Evolutionary conservation across 2,113 vertebrate genomes (phyloP).

Genomic region (Lucifuga dentata): DNA sequence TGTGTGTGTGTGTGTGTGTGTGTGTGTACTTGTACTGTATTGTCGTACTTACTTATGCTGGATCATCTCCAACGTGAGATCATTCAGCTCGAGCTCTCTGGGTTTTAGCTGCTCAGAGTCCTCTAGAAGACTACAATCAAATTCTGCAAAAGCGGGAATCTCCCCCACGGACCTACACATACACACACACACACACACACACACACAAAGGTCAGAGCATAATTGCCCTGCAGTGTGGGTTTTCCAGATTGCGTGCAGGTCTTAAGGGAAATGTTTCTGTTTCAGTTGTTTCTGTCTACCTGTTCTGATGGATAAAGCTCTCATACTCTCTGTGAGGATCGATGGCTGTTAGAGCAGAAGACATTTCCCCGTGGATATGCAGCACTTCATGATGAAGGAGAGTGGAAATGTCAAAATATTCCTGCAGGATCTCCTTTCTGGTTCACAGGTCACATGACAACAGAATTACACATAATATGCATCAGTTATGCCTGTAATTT

Average conservation of each 20-base stretch:
- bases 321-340: constrained; percentile 87
- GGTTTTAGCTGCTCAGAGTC: constrained; percentile 84
- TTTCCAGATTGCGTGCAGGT: constrained; percentile 5
- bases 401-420: constrained; percentile 91
- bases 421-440: constrained; percentile 92
- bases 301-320: constrained; percentile 88
- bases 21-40: no score
- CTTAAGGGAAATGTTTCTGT: background rate
- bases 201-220: background rate
- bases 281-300: constrained; percentile 79
- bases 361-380: constrained; percentile 87
- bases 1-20: no score
- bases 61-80: constrained; percentile 90
- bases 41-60: constrained; percentile 89
- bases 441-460: constrained; percentile 2
- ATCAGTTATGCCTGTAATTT: no score
- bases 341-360: constrained; percentile 82
- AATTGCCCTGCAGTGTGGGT: background rate
- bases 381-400: constrained; percentile 90
- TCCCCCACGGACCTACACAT: constrained; percentile 82
- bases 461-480: background rate
- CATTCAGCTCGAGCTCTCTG: constrained; percentile 89
- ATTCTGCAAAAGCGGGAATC: constrained; percentile 83
- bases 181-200: constrained; percentile 15
- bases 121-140: constrained; percentile 89